Conservation (phyloP, 2,888 invertebrate genomes). For the Isoperla grammatica region DNA sequence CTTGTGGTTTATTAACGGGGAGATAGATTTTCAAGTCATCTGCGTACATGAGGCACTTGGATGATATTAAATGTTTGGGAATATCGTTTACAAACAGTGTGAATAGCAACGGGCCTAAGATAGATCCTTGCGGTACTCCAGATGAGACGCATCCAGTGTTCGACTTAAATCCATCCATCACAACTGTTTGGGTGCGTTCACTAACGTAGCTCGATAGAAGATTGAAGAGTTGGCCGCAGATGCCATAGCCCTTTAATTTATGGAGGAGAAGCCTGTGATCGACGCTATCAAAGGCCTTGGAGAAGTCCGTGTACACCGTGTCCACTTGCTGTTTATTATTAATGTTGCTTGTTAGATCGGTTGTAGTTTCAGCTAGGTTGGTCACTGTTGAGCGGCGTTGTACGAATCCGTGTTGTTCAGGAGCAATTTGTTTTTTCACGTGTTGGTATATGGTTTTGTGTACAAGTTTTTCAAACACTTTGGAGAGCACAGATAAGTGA, state of each 20-base stretch:
- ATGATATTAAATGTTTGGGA: neutral
- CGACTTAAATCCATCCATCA: neutral
- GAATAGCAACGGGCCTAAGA: neutral
- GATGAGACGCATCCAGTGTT: neutral
- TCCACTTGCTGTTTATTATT: conserved; percentile 1
- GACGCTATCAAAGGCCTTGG: neutral
- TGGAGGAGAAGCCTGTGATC: neutral
- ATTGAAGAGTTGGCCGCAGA: neutral
- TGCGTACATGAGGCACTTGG: neutral
- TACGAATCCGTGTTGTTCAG: neutral
- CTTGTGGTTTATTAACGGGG: neutral
- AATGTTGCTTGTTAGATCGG: neutral
- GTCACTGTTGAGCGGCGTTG: neutral
- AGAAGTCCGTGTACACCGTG: conserved; percentile 4
- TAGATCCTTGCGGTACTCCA: conserved; percentile 6
- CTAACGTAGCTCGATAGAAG: neutral
- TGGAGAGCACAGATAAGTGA: conserved; percentile 3
- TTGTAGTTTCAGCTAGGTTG: neutral
- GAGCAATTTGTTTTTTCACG: neutral
- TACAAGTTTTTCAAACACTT: neutral
- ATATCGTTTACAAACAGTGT: neutral
- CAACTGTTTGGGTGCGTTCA: neutral
- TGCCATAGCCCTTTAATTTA: neutral
- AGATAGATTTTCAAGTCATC: neutral
- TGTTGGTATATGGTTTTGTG: neutral